phyloP scores from a whole-genome alignment of 2,113 vertebrate species.

The Cryptotis parvus region DNA sequence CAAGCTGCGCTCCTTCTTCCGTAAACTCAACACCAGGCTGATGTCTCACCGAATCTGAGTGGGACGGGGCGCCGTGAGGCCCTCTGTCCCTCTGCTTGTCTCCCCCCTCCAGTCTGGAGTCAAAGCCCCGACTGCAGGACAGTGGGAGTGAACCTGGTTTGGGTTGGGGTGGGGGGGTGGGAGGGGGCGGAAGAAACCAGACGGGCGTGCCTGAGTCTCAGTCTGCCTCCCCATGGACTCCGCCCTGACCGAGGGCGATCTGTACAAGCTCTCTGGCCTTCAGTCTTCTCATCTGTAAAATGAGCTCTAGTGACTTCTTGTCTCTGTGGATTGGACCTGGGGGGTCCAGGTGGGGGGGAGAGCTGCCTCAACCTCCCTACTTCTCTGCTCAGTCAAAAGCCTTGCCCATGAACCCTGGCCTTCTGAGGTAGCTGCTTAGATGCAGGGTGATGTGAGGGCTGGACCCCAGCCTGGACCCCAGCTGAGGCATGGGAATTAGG shows the following conservation, averaged over 20 bases:
- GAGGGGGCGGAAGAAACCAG: not conserved
- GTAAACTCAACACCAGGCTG: slow-evolving; percentile 94
- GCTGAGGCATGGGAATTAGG: not conserved
- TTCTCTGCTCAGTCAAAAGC: not conserved
- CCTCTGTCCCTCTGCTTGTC: not conserved
- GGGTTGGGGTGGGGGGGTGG: not conserved
- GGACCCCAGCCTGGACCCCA: not conserved
- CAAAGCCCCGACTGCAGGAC: not conserved
- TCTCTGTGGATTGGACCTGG: not conserved
- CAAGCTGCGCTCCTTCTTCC: slow-evolving; percentile 94
- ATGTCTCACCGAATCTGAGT: slow-evolving; percentile 96
- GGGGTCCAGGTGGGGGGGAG: too few species aligned
- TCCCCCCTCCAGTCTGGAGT: not conserved
- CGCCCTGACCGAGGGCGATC: slow-evolving; percentile 22
- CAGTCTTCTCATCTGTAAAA: slow-evolving; percentile 20
- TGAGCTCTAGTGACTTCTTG: not conserved
- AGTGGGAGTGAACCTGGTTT: not conserved
- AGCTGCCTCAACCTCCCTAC: not conserved
- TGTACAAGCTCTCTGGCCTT: not conserved
- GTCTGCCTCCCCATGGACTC: not conserved
- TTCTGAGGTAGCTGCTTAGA: slow-evolving; percentile 15
- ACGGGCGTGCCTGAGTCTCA: not conserved
- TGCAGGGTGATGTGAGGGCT: not conserved
- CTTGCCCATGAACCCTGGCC: not conserved
- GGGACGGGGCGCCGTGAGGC: not conserved